Evolutionary conservation across 2,888 invertebrate genomes (phyloP).

Genomic region (Leucozona laternaria): DNA sequence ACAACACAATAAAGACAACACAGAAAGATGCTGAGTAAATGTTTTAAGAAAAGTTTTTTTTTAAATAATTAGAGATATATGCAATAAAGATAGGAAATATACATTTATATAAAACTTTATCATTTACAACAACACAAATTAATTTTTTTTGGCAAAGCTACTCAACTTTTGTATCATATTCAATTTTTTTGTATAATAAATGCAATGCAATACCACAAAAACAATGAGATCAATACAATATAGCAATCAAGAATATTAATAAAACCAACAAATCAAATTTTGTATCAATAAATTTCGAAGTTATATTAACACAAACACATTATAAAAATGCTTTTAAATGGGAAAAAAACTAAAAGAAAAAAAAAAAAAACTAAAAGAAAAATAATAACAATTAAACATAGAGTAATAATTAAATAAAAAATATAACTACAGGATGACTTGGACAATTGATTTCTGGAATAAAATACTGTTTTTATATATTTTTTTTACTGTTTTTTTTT

Average conservation of each 20-base stretch:
- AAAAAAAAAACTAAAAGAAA: constrained; percentile 21
- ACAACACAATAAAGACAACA: constrained; percentile 12
- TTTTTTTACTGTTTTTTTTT: constrained; percentile 39
- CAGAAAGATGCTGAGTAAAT: neutral
- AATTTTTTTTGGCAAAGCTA: constrained; percentile 1
- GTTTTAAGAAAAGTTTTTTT: neutral
- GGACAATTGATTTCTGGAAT: constrained; percentile 71
- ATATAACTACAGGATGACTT: constrained; percentile 76
- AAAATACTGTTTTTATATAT: constrained; percentile 31
- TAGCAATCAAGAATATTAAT: constrained; percentile 28
- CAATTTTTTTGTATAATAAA: neutral
- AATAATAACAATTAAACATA: constrained; percentile 18
- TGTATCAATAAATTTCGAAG: constrained; percentile 21
- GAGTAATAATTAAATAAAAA: constrained; percentile 56
- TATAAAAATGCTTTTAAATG: neutral
- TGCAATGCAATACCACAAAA: constrained; percentile 35
- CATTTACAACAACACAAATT: neutral
- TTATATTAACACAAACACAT: constrained; percentile 4
- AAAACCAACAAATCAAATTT: constrained; percentile 15
- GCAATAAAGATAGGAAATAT: neutral
- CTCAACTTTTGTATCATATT: constrained; percentile 1
- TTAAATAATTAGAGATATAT: neutral
- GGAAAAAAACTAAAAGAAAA: neutral
- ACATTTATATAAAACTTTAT: neutral
- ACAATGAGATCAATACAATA: constrained; percentile 26